Evolutionary conservation across 2,888 invertebrate genomes (phyloP), one percentile per base, ranked within the genome.

Genomic region (Pheosia tremula): DNA sequence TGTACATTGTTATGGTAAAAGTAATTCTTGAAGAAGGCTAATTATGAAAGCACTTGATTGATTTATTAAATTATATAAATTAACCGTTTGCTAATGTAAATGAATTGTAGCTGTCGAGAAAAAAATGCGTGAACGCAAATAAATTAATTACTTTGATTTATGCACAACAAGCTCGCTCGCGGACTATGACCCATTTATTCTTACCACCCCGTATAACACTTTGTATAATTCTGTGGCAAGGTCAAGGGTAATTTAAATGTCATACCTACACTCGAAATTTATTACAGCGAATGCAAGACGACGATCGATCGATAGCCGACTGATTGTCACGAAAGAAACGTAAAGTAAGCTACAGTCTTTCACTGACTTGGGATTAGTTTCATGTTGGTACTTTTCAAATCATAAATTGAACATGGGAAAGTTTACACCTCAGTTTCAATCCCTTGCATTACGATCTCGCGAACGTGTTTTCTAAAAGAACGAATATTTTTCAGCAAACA

Each of bases 321-420:
- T 67, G 64, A 66, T 68, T 74, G 66, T 78, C 71, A 78, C 72
- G 71, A 70, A 68, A 69, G 62, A 70, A 45, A 59, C 59, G 68
- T 65, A 65, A 74, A 74, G 68, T 72, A 62, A 71, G 62, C 69
- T 64, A 64, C 43, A 43, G 69, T 73, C 69, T 72, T 73, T 66
- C 66, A 62, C 54, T 37, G 63, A 72, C 61, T 76, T 72, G 58
- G 68, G 74, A 79, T 79, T 80, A 76, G 72, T 77, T 79, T 79
- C 70, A 71, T 71, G 63, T 24, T 24, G 24, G 24, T 69, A 71
- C 71, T 72, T 76, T 70, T 69, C 69, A 68, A 74, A 62, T 68
- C 64, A 68, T 75, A 72, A 75, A 75, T 64, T 69, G 69, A 72
- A 72, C 64, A 69, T 67, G 67, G 57, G 39, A 68, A 78, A 79